Evolutionary conservation across 2,797 vertebrate species (phyloP).

Genomic region (Danio tinwini): DNA sequence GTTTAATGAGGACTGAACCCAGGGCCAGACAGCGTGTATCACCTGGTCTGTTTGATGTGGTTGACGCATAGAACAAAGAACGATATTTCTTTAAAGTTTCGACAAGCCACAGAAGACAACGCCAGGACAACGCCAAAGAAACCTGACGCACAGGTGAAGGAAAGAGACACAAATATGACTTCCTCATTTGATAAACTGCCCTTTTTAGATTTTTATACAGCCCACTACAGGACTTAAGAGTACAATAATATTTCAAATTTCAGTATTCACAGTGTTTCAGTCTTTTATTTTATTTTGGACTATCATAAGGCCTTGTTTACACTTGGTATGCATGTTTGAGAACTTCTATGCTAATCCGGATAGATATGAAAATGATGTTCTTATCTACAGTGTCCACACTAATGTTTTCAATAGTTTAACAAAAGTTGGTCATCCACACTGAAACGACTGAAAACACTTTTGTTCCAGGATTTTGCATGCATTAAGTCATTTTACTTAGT

Average conservation of each 20-base stretch:
- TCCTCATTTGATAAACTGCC: neutral
- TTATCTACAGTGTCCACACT: no score
- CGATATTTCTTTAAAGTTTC: conserved; percentile 32
- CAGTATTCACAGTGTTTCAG: no score
- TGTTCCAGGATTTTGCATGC: no score
- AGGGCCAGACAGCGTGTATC: conserved; percentile 11
- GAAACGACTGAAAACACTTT: no score
- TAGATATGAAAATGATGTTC: no score
- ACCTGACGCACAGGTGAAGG: neutral
- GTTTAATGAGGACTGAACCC: conserved; percentile 6
- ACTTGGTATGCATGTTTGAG: no score
- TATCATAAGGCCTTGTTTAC: neutral
- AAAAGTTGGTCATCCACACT: no score
- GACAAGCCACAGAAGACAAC: neutral
- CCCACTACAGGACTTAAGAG: neutral
- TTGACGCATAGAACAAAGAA: conserved; percentile 30
- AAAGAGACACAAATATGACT: neutral
- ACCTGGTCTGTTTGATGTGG: conserved; percentile 45
- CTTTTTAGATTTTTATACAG: neutral
- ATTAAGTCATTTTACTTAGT: no score
- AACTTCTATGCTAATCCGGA: no score
- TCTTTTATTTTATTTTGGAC: neutral
- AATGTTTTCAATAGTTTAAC: no score
- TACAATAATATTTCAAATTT: neutral
- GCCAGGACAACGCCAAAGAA: neutral